Conservation (phyloP, 2,888 invertebrate species). For the Amaurobius ferox region DNA sequence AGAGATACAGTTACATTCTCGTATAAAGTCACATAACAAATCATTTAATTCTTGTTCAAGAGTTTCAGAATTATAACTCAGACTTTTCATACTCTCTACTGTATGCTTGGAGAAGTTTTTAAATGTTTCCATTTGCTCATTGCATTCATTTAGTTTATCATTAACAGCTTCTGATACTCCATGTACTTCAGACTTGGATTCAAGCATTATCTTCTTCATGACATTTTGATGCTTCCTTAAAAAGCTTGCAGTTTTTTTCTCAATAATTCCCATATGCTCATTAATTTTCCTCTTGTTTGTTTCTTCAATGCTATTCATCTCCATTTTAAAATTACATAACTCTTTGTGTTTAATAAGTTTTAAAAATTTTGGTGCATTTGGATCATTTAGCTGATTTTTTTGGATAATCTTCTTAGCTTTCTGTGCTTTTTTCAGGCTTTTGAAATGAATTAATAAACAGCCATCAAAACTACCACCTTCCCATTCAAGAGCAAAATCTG, state of each 20-base stretch:
- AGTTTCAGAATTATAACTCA: constrained; percentile 12
- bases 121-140: constrained; percentile 58
- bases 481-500: constrained; percentile 32
- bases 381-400: constrained; percentile 28
- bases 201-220: background rate
- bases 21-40: constrained; percentile 37
- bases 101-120: constrained; percentile 26
- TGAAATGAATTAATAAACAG: constrained; percentile 34
- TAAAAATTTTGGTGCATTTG: constrained; percentile 45
- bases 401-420: constrained; percentile 51
- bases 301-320: constrained; percentile 1
- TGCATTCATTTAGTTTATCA: constrained; percentile 40
- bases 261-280: constrained; percentile 40
- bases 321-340: too few species aligned
- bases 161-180: constrained; percentile 16
- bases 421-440: constrained; percentile 61
- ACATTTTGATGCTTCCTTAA: constrained; percentile 32
- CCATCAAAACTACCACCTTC: constrained; percentile 21
- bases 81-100: constrained; percentile 10
- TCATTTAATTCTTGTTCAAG: constrained; percentile 18
- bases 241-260: constrained; percentile 31
- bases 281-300: constrained; percentile 43
- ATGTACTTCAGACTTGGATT: background rate
- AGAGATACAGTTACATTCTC: constrained; percentile 53
- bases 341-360: constrained; percentile 59